Conservation (phyloP, 2,888 invertebrate genomes). For the Polydrusus cervinus region DNA sequence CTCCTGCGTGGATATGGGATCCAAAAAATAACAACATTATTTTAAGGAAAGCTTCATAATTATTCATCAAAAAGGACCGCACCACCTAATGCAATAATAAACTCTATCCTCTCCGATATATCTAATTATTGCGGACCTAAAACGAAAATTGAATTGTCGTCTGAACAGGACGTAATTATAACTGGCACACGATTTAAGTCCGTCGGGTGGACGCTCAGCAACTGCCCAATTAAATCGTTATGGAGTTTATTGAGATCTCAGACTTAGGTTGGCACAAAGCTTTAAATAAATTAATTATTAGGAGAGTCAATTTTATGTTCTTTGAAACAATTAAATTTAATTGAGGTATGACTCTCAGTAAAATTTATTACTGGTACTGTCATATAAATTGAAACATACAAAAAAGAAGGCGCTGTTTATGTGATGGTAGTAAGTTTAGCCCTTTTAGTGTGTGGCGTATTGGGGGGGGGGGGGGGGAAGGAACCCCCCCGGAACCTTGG, state of each 20-base stretch:
- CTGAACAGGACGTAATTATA: slow-evolving; percentile 53
- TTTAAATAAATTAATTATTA: slow-evolving; percentile 13
- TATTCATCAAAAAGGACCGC: slow-evolving; percentile 46
- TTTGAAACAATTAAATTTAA: slow-evolving; percentile 1
- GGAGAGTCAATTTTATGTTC: neutral
- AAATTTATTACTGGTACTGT: neutral
- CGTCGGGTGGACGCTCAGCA: slow-evolving; percentile 26
- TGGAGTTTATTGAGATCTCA: slow-evolving; percentile 18
- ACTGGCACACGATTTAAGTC: slow-evolving; percentile 48
- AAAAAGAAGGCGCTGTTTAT: too few species aligned
- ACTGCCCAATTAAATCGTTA: slow-evolving; percentile 27
- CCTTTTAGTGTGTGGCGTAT: too few species aligned
- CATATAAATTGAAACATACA: neutral
- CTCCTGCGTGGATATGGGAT: too few species aligned
- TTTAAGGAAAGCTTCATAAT: slow-evolving; percentile 7
- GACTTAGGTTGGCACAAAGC: neutral
- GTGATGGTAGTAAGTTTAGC: too few species aligned
- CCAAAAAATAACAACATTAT: neutral
- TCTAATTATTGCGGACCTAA: slow-evolving; percentile 53
- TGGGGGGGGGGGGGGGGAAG: too few species aligned
- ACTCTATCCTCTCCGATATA: slow-evolving; percentile 44
- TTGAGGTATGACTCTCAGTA: neutral
- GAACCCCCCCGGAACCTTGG: too few species aligned
- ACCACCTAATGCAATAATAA: slow-evolving; percentile 48
- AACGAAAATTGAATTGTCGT: slow-evolving; percentile 53